phyloP scores from a whole-genome alignment of 2,888 invertebrate genomes.

The Eurois occulta region DNA sequence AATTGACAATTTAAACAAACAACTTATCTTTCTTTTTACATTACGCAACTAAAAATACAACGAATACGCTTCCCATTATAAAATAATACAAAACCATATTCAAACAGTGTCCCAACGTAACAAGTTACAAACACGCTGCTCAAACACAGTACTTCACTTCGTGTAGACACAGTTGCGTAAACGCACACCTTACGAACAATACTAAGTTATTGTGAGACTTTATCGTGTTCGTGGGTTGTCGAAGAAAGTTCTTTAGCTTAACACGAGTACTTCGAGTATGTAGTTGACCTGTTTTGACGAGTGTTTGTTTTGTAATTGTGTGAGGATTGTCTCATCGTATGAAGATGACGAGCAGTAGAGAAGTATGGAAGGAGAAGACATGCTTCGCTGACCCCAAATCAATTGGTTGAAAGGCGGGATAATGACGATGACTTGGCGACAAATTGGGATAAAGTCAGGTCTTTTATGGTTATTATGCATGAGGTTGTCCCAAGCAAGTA shows the following conservation, averaged over 20 bases:
- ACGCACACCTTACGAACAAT: constrained; percentile 38
- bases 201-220: constrained; percentile 21
- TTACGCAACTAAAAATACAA: neutral
- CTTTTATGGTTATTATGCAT: neutral
- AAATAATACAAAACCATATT: neutral
- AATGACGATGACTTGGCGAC: neutral
- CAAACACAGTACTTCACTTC: constrained; percentile 23
- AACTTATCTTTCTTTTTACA: neutral
- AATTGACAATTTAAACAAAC: neutral
- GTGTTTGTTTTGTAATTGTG: constrained; percentile 7
- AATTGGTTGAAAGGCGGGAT: neutral
- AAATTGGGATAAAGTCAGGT: too few species aligned
- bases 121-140: neutral
- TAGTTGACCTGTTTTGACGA: constrained; percentile 25
- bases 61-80: neutral
- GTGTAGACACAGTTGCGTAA: constrained; percentile 51
- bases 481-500: neutral
- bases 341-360: neutral
- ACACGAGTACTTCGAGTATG: constrained; percentile 17
- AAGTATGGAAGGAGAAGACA: neutral
- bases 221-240: constrained; percentile 3
- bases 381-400: neutral
- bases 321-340: neutral
- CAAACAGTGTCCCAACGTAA: neutral
- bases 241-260: constrained; percentile 30